Evolutionary conservation across 2,888 invertebrate genomes (phyloP), one percentile per base, ranked within the genome.

Genomic region (Lottia gigantea): DNA sequence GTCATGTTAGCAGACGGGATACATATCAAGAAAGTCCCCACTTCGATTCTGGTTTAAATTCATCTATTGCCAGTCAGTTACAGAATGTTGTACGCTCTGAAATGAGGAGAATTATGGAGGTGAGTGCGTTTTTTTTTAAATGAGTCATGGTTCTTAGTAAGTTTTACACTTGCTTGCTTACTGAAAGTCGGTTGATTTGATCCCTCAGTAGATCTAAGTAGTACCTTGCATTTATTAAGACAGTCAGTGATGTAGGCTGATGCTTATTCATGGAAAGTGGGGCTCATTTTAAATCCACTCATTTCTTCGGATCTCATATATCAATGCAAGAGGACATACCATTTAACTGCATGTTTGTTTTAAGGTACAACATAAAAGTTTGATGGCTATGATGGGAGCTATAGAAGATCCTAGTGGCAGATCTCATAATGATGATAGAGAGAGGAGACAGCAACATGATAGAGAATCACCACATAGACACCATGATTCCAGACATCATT

Each of bases 331-430:
- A 40, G 40, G 40, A 40, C 11, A 11, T 11, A 11, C 6, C 7
- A 40, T 40, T 40, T 40, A 11, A 8, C 7, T 40, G 7, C 40
- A 8, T 40, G 11, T 72, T 61, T 26, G 62, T 31, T 66, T 74
- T n/a, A 71, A 86, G 86, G 83, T 82, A 62, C 85, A 86, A 70
- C 85, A 86, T 62, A 76, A 78, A 49, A 84, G 84, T 71, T 79
- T 86, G 76, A 78, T 84, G 75, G 84, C 83, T 14, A 83, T 86
- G 84, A 82, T 86, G 82, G 84, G 83, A 63, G 85, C 85, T 47
- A 71, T 86, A 15, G 83, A 82, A 73, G 82, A 77, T 15, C 74
- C 74, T 45, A 67, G 67, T 31, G 65, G 25, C 14, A 46, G 62
- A 4, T 46, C 55, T 26, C 45, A 61, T 14, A 67, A 61, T 31